Conservation (phyloP, 2,888 invertebrate species). For the Oxyteleia sp. region DNA sequence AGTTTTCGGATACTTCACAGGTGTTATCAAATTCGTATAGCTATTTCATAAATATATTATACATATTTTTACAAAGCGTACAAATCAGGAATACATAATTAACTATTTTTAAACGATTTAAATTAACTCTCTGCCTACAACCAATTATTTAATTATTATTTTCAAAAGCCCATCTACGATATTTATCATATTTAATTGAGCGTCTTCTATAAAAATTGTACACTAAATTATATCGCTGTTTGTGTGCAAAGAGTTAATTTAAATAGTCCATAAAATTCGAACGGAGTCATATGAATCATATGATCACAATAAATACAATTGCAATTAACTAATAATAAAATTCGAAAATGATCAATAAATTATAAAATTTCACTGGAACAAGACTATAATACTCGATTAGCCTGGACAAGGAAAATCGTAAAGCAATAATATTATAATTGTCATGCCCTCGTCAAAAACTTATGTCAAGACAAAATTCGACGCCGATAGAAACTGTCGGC, state of each 20-base stretch:
- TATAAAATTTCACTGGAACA: slow-evolving; percentile 20
- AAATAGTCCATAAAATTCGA: slow-evolving; percentile 28
- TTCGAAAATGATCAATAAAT: slow-evolving; percentile 37
- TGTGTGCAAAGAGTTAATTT: slow-evolving; percentile 13
- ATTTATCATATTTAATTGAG: slow-evolving; percentile 36
- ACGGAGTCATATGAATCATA: slow-evolving; percentile 36
- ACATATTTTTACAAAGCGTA: slow-evolving; percentile 70
- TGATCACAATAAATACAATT: slow-evolving; percentile 50
- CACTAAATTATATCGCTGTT: not conserved
- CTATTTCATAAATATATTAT: slow-evolving; percentile 66
- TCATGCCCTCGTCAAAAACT: not conserved
- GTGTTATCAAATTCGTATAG: slow-evolving; percentile 67
- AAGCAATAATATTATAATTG: no score
- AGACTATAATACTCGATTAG: slow-evolving; percentile 7
- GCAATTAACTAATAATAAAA: slow-evolving; percentile 42
- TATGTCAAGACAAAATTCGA: slow-evolving; percentile 4
- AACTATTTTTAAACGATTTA: slow-evolving; percentile 12
- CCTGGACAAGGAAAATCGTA: slow-evolving; percentile 4
- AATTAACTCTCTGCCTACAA: slow-evolving; percentile 16
- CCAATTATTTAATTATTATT: slow-evolving; percentile 8
- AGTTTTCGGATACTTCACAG: slow-evolving; percentile 64
- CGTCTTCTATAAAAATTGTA: slow-evolving; percentile 30
- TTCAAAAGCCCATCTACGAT: slow-evolving; percentile 19
- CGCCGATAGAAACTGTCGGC: not conserved
- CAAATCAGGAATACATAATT: slow-evolving; percentile 55